A percentile compares a stretch with the other conserved stretches of the same genome.
phyloP scores from a whole-genome alignment of 2,888 invertebrate genomes.

The Brassicogethes aeneus region DNA sequence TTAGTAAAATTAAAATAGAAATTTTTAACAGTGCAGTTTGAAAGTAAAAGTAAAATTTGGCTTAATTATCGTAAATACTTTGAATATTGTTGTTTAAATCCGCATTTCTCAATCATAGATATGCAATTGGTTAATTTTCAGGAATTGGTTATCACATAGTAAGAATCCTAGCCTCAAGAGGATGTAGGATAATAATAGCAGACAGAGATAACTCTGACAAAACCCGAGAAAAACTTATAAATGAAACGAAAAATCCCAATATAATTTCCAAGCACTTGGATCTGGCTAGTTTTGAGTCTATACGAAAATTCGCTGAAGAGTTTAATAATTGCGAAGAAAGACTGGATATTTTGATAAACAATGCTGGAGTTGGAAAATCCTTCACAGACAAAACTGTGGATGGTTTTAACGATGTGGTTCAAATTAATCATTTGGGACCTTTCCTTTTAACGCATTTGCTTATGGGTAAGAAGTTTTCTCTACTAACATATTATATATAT shows the following conservation, averaged over 20 bases:
- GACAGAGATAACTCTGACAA: conserved; percentile 30
- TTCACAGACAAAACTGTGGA: conserved; percentile 42
- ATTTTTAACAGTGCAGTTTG: too few species aligned
- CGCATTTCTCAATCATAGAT: too few species aligned
- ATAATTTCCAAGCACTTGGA: conserved; percentile 42
- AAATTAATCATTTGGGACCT: conserved; percentile 61
- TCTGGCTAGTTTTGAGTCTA: conserved; percentile 45
- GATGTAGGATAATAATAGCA: conserved; percentile 46
- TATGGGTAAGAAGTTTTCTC: conserved; percentile 31
- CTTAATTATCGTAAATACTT: too few species aligned
- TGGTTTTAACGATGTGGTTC: conserved; percentile 53
- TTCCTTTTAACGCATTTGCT: conserved; percentile 61
- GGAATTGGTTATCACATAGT: conserved; percentile 42
- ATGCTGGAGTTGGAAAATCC: conserved; percentile 52
- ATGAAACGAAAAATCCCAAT: conserved; percentile 30
- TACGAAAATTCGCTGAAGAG: conserved; percentile 51
- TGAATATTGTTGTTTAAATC: too few species aligned
- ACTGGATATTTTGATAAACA: conserved; percentile 55
- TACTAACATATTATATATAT: conserved; percentile 1
- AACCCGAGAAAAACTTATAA: conserved; percentile 24
- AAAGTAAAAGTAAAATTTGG: too few species aligned
- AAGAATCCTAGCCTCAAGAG: conserved; percentile 39
- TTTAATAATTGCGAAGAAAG: conserved; percentile 45
- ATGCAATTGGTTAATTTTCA: conserved; percentile 12
- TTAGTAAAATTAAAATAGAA: too few species aligned